phyloP scores from a whole-genome alignment of 2,113 vertebrate species.

The Nesogale talazaci region DNA sequence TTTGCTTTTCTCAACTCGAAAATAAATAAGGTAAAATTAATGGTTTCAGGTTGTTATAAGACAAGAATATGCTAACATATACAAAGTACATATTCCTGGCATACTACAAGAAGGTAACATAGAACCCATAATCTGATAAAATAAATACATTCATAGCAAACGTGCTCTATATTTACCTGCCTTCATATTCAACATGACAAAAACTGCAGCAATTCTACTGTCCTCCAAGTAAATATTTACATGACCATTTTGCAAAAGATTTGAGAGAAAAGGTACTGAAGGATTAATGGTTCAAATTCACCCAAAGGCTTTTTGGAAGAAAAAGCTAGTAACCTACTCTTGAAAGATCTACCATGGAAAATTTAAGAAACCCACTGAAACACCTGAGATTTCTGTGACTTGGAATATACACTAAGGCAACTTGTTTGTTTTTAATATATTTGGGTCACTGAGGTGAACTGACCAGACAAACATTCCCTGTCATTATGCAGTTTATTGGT shows the following conservation, averaged over 20 bases:
- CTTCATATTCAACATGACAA: neutral
- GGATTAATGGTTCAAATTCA: no score
- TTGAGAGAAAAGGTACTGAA: neutral
- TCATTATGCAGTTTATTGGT: no score
- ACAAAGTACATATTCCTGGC: neutral
- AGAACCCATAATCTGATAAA: neutral
- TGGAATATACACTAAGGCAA: no score
- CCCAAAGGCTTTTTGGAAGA: no score
- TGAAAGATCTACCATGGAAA: no score
- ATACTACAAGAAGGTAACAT: neutral
- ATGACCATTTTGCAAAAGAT: neutral
- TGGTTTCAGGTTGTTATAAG: neutral
- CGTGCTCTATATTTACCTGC: neutral
- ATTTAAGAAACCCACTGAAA: no score
- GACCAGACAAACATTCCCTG: no score
- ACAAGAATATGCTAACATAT: neutral
- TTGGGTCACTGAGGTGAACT: no score
- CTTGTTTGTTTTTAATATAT: no score
- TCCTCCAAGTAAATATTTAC: neutral
- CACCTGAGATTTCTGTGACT: no score
- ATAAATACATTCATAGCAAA: neutral
- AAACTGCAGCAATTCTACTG: neutral
- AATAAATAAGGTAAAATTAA: neutral
- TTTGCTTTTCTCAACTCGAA: neutral
- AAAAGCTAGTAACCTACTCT: no score